Conservation (phyloP, 2,113 vertebrate species). For the Electrona antarctica region DNA sequence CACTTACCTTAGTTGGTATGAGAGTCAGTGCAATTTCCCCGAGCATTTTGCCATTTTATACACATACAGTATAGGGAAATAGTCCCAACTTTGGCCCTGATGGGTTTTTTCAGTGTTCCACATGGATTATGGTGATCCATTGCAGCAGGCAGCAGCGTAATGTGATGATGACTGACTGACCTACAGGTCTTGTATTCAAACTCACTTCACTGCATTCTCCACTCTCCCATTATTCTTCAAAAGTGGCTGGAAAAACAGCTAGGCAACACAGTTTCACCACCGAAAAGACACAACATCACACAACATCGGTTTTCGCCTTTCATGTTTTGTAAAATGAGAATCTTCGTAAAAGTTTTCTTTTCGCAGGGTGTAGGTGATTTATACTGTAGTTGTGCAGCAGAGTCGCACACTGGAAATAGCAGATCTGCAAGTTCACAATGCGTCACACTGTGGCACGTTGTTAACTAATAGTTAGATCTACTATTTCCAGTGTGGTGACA, state of each 20-base stretch:
- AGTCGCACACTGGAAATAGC: too few relatives aligned
- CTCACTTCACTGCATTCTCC: constrained; percentile 50
- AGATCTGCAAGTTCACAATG: too few relatives aligned
- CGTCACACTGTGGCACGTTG: too few relatives aligned
- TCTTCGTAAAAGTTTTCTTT: neutral
- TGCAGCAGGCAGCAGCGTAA: constrained; percentile 21
- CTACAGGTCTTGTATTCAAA: constrained; percentile 35
- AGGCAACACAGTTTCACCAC: constrained; percentile 27
- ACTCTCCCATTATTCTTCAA: constrained; percentile 30
- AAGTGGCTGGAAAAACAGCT: constrained; percentile 1
- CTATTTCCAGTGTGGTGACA: too few relatives aligned
- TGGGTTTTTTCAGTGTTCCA: constrained; percentile 31
- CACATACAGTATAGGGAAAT: constrained; percentile 16
- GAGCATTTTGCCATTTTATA: constrained; percentile 26
- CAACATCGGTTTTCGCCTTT: constrained; percentile 20
- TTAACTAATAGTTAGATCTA: too few relatives aligned
- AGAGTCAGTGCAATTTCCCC: constrained; percentile 32
- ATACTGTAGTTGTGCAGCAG: too few relatives aligned
- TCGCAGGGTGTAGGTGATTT: too few relatives aligned
- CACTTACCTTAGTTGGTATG: neutral
- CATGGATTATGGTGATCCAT: constrained; percentile 35
- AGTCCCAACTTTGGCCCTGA: constrained; percentile 38
- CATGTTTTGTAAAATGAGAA: constrained; percentile 22
- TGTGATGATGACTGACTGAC: constrained; percentile 15
- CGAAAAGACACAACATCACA: constrained; percentile 32